Percentiles rank a stretch among this genome's conserved stretches.
phyloP scores from a whole-genome alignment of 1,140 invertebrate species.

The Neodiprion lecontei region DNA sequence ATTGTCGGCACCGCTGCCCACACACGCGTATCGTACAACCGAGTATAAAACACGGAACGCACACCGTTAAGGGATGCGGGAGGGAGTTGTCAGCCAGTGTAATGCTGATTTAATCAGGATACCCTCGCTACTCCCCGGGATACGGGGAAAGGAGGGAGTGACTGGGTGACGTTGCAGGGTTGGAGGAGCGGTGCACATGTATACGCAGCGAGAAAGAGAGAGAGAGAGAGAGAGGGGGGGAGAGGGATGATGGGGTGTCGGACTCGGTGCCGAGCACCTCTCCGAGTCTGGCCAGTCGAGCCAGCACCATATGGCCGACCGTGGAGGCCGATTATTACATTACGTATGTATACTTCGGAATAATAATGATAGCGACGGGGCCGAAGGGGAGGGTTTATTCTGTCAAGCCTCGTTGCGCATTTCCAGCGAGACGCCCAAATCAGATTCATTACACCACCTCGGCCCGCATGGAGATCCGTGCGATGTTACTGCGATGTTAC shows the following conservation, averaged over 20 bases:
- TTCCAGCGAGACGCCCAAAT: slow-evolving; percentile 52
- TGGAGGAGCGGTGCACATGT: no score
- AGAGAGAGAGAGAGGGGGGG: no score
- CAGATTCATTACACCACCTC: slow-evolving; percentile 55
- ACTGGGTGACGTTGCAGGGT: no score
- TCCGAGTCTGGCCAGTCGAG: neutral
- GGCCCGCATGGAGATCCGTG: neutral
- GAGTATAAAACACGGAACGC: neutral
- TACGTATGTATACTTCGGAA: slow-evolving; percentile 57
- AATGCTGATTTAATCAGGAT: slow-evolving; percentile 59
- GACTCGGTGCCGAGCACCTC: neutral
- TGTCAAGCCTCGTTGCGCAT: slow-evolving; percentile 52
- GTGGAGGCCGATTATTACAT: slow-evolving; percentile 61
- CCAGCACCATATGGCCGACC: slow-evolving; percentile 52
- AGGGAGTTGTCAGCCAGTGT: slow-evolving; percentile 37
- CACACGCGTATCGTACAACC: neutral
- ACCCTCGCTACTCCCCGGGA: neutral
- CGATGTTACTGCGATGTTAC: no score
- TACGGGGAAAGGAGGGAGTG: no score
- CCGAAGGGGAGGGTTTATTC: slow-evolving; percentile 12
- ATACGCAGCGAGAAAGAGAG: slow-evolving; percentile 9
- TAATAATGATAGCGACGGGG: slow-evolving; percentile 44
- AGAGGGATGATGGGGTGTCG: neutral
- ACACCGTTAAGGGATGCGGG: slow-evolving; percentile 10
- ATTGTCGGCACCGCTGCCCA: slow-evolving; percentile 39